Base-by-base conservation (phyloP, 2,888 invertebrate genomes). In the Dione juno region DNA sequence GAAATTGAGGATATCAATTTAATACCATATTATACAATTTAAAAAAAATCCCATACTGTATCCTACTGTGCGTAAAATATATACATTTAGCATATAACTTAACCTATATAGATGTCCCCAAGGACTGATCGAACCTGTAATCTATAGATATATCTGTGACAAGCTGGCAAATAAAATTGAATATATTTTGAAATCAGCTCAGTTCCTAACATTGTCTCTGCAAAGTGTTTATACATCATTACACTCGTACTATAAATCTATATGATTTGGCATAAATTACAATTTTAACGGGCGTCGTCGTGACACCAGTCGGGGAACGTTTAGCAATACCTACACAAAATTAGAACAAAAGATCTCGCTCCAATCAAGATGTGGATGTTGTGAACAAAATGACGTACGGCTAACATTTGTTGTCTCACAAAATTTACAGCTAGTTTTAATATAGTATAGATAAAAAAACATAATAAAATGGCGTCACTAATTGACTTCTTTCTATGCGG, bases 231-330 rank as follows among this genome's bases (percentile, higher is more conserved):
- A 81, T 82, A 81, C 82, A 84, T 86, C 86, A 84, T 81, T 83
- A 83, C 79, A 77, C 74, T 72, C 74, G 76, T 76, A 75, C 68
- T 79, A 86, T 90, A 89, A 89, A 90, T 90, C 89, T 82, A 76
- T 74, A 76, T 72, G 82, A 85, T 85, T 87, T 81, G 82, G 80
- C 86, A 89, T 90, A 90, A 89, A 90, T 89, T 87, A 83, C 83
- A 84, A 84, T 88, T 83, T 89, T 86, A 89, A 89, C 84, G 77
- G 80, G 79, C 75, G 76, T 74, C 80, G 81, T 77, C 79, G 78
- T 71, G 77, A 73, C 77, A 75, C 72, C 77, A 75, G 75, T n/a
- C 75, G 76, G 80, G 77, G 79, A 81, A 78, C 84, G 80, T 84
- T 84, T 86, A 85, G 84, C 83, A 82, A 82, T 81, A 79, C n/a